Evolutionary conservation across 2,113 vertebrate species (phyloP).

Genomic region (Seriola dumerili): DNA sequence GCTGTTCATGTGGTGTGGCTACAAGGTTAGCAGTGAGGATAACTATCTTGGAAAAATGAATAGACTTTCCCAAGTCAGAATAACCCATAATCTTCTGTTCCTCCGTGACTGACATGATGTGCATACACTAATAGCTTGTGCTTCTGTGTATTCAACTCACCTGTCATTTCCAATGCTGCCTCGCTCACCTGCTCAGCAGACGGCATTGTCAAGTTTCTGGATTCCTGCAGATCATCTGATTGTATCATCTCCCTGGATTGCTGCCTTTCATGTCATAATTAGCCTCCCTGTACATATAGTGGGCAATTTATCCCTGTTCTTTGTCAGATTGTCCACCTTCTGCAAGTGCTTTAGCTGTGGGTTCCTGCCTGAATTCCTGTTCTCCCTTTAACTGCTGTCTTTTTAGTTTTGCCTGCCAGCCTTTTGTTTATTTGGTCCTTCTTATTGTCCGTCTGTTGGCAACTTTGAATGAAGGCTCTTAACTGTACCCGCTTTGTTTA

Average conservation of each 20-base stretch:
- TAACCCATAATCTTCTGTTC: too few relatives aligned
- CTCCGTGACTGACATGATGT: too few relatives aligned
- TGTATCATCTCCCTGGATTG: background rate
- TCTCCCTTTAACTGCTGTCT: background rate
- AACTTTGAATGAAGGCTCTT: background rate
- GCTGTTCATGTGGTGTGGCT: too few relatives aligned
- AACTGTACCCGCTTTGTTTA: background rate
- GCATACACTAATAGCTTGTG: background rate
- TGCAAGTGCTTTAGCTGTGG: background rate
- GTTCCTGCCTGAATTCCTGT: slow-evolving; percentile 5
- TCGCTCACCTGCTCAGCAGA: background rate
- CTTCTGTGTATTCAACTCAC: background rate
- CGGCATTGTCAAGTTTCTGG: background rate
- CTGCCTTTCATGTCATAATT: slow-evolving; percentile 22
- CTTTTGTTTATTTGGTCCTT: background rate
- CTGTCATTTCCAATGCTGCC: background rate
- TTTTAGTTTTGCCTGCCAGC: slow-evolving; percentile 3
- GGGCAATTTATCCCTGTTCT: slow-evolving; percentile 4
- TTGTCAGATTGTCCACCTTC: background rate
- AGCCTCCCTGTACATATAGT: slow-evolving; percentile 4
- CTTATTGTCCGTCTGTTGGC: background rate
- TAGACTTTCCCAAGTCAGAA: too few relatives aligned
- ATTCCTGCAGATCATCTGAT: background rate
- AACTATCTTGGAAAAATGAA: too few relatives aligned
- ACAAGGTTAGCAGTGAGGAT: too few relatives aligned